These are phyloP conservation scores for Takifugu bimaculatus DNA, from an alignment of 2,113 vertebrate species.

Conservation along the genomic window DNA sequence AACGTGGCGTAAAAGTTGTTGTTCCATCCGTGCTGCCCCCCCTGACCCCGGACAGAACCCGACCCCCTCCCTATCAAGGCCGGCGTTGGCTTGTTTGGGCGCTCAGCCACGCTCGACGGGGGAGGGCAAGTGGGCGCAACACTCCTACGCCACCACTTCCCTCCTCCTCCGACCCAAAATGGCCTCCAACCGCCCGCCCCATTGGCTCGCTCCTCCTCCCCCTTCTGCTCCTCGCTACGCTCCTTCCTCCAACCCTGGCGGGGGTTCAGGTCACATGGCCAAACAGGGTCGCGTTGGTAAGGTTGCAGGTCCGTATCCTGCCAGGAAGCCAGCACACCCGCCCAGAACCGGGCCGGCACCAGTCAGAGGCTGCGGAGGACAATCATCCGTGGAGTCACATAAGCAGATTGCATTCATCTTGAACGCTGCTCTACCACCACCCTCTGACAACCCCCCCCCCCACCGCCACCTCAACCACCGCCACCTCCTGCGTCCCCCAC, in stretches of 20 bases:
- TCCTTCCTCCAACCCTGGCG: background rate
- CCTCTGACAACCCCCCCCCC: slow-evolving; percentile 27
- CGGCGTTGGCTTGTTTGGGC: slow-evolving; percentile 58
- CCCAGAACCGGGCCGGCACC: slow-evolving; percentile 1
- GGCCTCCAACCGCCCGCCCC: slow-evolving; percentile 21
- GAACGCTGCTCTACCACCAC: slow-evolving; percentile 54
- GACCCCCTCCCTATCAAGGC: slow-evolving; percentile 40
- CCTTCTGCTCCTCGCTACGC: background rate
- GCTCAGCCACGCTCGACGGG: slow-evolving; percentile 61
- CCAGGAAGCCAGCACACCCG: background rate
- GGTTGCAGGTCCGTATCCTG: background rate
- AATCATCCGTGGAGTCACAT: slow-evolving; percentile 61
- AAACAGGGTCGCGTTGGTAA: background rate
- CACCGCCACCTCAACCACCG: slow-evolving; percentile 7
- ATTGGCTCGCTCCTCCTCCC: slow-evolving; percentile 2
- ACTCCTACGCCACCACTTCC: slow-evolving; percentile 18
- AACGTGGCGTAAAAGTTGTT: background rate
- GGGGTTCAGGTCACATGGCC: background rate
- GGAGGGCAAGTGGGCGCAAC: slow-evolving; percentile 60
- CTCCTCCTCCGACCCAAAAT: slow-evolving; percentile 9
- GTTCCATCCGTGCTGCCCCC: background rate
- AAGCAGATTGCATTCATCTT: slow-evolving; percentile 75
- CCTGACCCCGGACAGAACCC: slow-evolving; percentile 54
- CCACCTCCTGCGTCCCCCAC: slow-evolving; percentile 45
- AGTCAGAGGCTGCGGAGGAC: slow-evolving; percentile 38